Conservation (phyloP, 2,888 invertebrate species). For the Holacanthella duospinosa region DNA sequence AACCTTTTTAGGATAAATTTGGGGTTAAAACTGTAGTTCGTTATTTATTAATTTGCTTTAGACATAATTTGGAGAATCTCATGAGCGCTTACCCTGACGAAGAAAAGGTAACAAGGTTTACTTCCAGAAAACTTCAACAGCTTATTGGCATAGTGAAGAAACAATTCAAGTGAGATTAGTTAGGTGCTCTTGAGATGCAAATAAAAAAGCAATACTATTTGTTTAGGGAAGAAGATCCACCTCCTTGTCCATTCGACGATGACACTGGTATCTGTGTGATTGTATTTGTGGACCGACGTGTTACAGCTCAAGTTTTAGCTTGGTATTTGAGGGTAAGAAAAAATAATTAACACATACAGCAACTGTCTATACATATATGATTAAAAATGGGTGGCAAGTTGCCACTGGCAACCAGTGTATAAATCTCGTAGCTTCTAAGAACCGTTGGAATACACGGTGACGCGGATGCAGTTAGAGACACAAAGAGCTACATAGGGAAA, state of each 20-base stretch:
- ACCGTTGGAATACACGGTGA: no score
- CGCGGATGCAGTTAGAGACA: no score
- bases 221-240: background rate
- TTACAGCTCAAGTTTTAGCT: constrained; percentile 44
- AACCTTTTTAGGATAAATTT: background rate
- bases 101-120: background rate
- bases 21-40: background rate
- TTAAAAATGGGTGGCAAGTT: no score
- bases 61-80: background rate
- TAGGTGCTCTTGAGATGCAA: no score
- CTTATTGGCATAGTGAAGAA: background rate
- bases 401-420: no score
- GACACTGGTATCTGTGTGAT: constrained; percentile 53
- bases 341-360: no score
- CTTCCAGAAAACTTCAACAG: background rate
- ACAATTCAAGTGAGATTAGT: no score
- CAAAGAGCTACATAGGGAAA: no score
- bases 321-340: constrained; percentile 22
- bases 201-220: no score
- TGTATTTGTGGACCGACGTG: constrained; percentile 61
- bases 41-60: background rate
- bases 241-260: background rate
- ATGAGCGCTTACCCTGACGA: background rate
- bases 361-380: no score
- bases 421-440: no score